Conservation (phyloP, 2,888 invertebrate genomes). For the Stictocephala bisonia region DNA sequence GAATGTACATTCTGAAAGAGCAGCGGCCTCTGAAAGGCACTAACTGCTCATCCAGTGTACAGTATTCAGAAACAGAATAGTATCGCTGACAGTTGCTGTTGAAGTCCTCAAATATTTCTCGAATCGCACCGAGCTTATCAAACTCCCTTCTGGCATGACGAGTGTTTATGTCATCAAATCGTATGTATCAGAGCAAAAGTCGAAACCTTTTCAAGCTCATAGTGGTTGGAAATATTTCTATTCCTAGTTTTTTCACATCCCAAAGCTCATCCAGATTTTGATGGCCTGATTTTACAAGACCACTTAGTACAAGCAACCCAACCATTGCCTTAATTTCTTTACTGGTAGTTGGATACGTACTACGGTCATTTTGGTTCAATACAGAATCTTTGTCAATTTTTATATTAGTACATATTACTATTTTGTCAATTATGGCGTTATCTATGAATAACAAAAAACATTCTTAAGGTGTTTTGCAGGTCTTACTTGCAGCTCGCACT, state of each 20-base stretch:
- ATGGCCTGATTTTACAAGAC: conserved; percentile 31
- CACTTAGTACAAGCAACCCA: conserved; percentile 22
- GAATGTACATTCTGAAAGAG: not conserved
- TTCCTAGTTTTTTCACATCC: not conserved
- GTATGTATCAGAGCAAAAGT: not conserved
- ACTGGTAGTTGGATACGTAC: conserved; percentile 19
- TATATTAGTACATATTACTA: conserved; percentile 23
- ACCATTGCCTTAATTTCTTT: conserved; percentile 24
- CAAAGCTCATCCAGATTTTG: too few relatives aligned
- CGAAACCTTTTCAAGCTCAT: not conserved
- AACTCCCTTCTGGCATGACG: not conserved
- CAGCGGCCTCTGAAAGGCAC: not conserved
- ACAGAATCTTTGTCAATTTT: conserved; percentile 31
- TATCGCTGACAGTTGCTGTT: not conserved
- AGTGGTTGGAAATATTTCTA: not conserved
- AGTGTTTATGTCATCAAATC: not conserved
- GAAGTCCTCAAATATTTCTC: not conserved
- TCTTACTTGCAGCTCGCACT: conserved; percentile 28
- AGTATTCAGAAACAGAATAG: not conserved
- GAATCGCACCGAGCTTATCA: not conserved
- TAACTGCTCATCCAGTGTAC: not conserved
- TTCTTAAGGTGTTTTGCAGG: conserved; percentile 27
- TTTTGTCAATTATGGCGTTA: conserved; percentile 28
- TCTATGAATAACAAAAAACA: conserved; percentile 29
- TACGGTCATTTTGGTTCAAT: not conserved